phyloP scores from a whole-genome alignment of 2,888 invertebrate genomes.

The Maniola hyperantus region DNA sequence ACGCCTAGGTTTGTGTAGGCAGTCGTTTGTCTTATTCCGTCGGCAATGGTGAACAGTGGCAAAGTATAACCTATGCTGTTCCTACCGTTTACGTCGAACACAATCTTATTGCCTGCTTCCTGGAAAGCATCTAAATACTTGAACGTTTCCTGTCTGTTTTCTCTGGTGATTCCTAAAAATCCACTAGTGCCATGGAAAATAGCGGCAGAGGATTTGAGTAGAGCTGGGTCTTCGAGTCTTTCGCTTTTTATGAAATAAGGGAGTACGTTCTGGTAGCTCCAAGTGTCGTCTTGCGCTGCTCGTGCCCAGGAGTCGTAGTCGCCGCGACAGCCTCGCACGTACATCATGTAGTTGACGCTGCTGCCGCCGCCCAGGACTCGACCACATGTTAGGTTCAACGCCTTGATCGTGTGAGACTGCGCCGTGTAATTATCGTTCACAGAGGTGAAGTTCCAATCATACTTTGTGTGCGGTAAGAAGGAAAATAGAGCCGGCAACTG shows the following conservation, averaged over 20 bases:
- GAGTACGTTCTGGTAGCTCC: conserved; percentile 49
- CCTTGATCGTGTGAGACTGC: conserved; percentile 36
- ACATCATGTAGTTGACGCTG: conserved; percentile 46
- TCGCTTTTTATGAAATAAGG: conserved; percentile 53
- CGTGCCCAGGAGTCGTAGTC: conserved; percentile 51
- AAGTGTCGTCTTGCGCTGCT: conserved; percentile 43
- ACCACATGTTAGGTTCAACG: conserved; percentile 45
- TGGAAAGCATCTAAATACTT: conserved; percentile 54
- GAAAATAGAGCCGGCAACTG: conserved; percentile 50
- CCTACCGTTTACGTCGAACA: conserved; percentile 60
- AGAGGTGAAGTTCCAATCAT: conserved; percentile 49
- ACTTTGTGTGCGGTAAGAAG: conserved; percentile 37
- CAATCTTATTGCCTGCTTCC: conserved; percentile 59
- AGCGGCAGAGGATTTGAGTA: conserved; percentile 40
- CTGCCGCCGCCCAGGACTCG: conserved; percentile 58
- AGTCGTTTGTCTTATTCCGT: conserved; percentile 57
- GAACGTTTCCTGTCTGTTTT: conserved; percentile 32
- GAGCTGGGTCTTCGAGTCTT: conserved; percentile 41
- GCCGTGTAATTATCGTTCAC: conserved; percentile 44
- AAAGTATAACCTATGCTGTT: conserved; percentile 67
- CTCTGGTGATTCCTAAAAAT: conserved; percentile 41
- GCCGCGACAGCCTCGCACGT: conserved; percentile 44
- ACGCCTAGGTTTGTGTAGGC: conserved; percentile 49
- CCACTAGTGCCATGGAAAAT: conserved; percentile 46
- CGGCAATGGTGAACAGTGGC: conserved; percentile 63